Percentiles rank a stretch among this genome's conserved stretches.
phyloP scores from a whole-genome alignment of 2,888 invertebrate species.

The Andrena trimmerana region DNA sequence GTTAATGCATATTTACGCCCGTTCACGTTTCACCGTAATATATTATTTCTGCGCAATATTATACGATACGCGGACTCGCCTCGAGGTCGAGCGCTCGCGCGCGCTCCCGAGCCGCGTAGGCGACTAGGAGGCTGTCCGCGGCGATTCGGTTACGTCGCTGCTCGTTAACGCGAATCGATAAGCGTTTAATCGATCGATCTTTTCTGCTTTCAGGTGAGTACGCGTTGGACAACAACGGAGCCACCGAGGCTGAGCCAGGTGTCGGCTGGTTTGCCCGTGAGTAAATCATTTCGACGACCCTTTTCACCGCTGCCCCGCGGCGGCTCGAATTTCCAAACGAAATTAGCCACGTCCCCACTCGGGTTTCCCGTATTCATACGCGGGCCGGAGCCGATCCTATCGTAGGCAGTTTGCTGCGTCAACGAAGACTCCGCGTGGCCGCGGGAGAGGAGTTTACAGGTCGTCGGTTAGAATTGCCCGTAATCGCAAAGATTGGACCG shows the following conservation, averaged over 20 bases:
- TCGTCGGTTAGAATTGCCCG: slow-evolving; percentile 67
- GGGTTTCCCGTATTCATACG: too few relatives aligned
- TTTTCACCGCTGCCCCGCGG: background rate
- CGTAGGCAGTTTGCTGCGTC: background rate
- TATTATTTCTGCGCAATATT: slow-evolving; percentile 75
- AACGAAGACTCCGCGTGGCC: background rate
- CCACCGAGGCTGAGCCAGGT: slow-evolving; percentile 25
- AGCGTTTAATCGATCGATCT: slow-evolving; percentile 62
- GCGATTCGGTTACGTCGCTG: background rate
- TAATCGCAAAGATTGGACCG: slow-evolving; percentile 67
- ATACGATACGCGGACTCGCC: slow-evolving; percentile 29
- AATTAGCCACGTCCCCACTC: background rate
- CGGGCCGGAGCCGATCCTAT: too few relatives aligned
- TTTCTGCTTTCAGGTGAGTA: slow-evolving; percentile 72
- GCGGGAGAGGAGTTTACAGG: slow-evolving; percentile 52
- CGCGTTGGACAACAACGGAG: slow-evolving; percentile 15
- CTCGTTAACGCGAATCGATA: slow-evolving; percentile 30
- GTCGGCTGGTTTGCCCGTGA: slow-evolving; percentile 12
- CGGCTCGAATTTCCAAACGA: background rate
- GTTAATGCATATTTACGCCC: slow-evolving; percentile 72
- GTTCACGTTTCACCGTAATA: slow-evolving; percentile 70
- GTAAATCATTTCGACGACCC: slow-evolving; percentile 31
- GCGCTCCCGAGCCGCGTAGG: slow-evolving; percentile 48
- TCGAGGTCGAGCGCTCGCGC: slow-evolving; percentile 52
- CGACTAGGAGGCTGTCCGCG: slow-evolving; percentile 26